Evolutionary conservation across 30 jellyfish, hydroid and myxozoan genomes (phyloP), one percentile per base, ranked within the genome.

Genomic region (Turritopsis rubra): DNA sequence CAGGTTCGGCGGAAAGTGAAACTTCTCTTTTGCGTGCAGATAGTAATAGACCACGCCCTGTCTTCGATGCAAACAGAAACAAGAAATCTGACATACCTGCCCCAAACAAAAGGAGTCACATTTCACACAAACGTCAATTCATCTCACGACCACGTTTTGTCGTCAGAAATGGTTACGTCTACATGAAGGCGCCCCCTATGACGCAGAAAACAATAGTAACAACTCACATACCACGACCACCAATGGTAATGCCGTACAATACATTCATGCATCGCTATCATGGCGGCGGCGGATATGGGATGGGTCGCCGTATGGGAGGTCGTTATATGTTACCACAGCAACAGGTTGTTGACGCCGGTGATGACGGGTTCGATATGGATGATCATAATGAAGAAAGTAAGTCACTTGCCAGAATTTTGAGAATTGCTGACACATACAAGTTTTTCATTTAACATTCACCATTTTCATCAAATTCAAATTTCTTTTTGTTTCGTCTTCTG

Each of bases 201-300:
- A 88, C 93, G 16, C 97, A 91, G 68, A 91, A 88, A 70, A 91
- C 97, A 70, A 91, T 91, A 31, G 97, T 91, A 18, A 86, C 97
- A 20, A 91, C 97, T 16, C 96, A 89, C 54, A 91, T 91, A 18
- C 97, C 97, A 18, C 83, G 97, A 23, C 97, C 97, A 23, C 97
- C 97, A 18, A 87, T 86, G 88, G 89, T 91, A 74, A 87, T 91
- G 95, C 88, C 96, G 79, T 91, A 91, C 88, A 91, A 83, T 29
- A 73, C 95, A 24, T 91, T 91, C 68, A 54, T 91, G 65, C 84
- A 83, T 71, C 74, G 89, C 54, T 83, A 86, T 78, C 81, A 84
- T 22, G 90, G 74, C 75, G 93, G 81, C 19, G 78, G 81, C 7
- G 52, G 78, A 18, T 25, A 24, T 26, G 87, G 87, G 53, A 28